Percentiles rank a stretch among this genome's conserved stretches.
Evolutionary conservation across 1,140 invertebrate genomes (phyloP).

Genomic region (Helicoverpa armigera): DNA sequence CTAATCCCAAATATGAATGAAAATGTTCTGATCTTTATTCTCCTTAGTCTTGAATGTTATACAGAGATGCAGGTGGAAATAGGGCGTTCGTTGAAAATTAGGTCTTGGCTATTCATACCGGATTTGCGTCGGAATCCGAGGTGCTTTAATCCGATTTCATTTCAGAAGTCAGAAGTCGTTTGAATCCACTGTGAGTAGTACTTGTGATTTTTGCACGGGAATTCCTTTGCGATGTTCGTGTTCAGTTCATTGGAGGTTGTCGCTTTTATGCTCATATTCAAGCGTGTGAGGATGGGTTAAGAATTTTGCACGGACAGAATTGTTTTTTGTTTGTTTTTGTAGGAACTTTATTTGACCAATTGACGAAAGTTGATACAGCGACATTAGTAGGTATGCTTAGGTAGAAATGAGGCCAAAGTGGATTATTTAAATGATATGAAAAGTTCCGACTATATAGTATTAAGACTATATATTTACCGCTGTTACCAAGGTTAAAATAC

Average conservation of each 20-base stretch:
- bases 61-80: neutral
- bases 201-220: neutral
- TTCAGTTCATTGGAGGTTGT: neutral
- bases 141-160: conserved; percentile 26
- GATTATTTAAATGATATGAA: too few species aligned
- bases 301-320: neutral
- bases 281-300: neutral
- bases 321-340: too few species aligned
- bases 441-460: too few species aligned
- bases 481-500: too few species aligned
- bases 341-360: too few species aligned
- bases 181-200: conserved; percentile 8
- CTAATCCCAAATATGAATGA: conserved; percentile 33
- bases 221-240: neutral
- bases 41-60: conserved; percentile 1
- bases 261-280: neutral
- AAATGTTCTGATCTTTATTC: conserved; percentile 21
- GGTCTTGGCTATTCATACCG: conserved; percentile 27
- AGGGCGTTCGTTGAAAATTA: conserved; percentile 6
- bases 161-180: conserved; percentile 11
- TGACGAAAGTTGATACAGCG: too few species aligned
- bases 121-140: neutral
- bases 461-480: too few species aligned
- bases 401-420: too few species aligned
- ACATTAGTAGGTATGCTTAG: too few species aligned